Evolutionary conservation across 2,888 invertebrate species (phyloP).

Genomic region (Dolomedes plantarius): DNA sequence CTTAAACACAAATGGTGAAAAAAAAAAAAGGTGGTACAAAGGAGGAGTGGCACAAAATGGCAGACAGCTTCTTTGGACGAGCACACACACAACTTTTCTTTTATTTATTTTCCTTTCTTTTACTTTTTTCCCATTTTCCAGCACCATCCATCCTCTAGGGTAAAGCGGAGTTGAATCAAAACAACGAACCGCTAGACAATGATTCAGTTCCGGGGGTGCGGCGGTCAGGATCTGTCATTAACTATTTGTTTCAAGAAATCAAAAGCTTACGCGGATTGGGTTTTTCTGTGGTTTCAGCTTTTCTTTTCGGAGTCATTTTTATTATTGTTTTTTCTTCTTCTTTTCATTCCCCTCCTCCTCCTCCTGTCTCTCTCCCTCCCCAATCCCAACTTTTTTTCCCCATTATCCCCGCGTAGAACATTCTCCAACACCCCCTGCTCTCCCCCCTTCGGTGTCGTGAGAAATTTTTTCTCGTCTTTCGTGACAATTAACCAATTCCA

Average conservation of each 20-base stretch:
- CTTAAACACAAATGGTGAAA: neutral
- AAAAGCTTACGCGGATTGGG: constrained; percentile 4
- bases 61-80: constrained; percentile 7
- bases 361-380: constrained; percentile 30
- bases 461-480: constrained; percentile 9
- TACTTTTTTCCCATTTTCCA: neutral
- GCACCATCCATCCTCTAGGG: constrained; percentile 6
- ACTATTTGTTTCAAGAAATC: constrained; percentile 61
- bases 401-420: neutral
- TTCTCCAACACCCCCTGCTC: neutral
- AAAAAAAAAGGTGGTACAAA: neutral
- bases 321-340: neutral
- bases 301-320: constrained; percentile 16
- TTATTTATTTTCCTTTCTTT: no score
- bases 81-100: no score
- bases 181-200: constrained; percentile 35
- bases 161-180: no score
- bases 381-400: no score
- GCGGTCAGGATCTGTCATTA: constrained; percentile 54
- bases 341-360: neutral
- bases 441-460: constrained; percentile 5
- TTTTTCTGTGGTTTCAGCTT: constrained; percentile 3
- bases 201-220: constrained; percentile 42
- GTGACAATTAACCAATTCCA: constrained; percentile 65
- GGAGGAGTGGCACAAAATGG: constrained; percentile 11